These are phyloP conservation scores for Agrypnus murinus DNA, from an alignment of 2,888 invertebrate genomes.

Conservation along the genomic window DNA sequence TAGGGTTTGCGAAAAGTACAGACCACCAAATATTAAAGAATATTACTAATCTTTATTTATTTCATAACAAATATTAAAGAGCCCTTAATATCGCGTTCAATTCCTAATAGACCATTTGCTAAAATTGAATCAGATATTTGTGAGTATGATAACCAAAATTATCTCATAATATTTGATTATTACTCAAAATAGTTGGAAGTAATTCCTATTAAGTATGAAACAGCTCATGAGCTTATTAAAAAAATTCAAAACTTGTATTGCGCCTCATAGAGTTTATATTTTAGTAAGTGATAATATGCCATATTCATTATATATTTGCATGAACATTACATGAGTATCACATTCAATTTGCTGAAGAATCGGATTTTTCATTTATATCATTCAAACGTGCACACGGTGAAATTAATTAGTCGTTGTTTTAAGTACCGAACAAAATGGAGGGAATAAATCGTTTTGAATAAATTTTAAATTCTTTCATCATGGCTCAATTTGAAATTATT, in stretches of 20 bases:
- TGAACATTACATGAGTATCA: no score
- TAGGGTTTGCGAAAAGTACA: no score
- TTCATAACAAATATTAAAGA: no score
- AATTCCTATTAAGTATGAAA: not conserved
- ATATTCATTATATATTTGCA: constrained; percentile 27
- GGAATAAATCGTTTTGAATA: no score
- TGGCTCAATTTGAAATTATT: no score
- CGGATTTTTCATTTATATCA: no score
- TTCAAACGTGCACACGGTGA: no score
- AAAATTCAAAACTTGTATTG: constrained; percentile 9
- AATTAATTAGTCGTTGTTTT: no score
- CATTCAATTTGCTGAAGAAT: constrained; percentile 1
- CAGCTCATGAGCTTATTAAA: not conserved
- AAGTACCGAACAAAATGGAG: no score
- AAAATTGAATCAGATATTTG: constrained; percentile 9
- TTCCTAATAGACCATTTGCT: not conserved
- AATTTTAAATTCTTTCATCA: no score
- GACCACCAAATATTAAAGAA: no score
- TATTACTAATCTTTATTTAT: no score
- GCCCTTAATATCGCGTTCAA: not conserved
- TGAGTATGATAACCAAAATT: not conserved
- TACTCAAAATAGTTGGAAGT: constrained; percentile 3
- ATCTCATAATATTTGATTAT: constrained; percentile 21
- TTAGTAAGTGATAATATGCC: constrained; percentile 10
- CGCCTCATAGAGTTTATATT: constrained; percentile 5